Evolutionary conservation across 2,113 vertebrate species (phyloP).

Genomic region (Etheostoma spectabile): DNA sequence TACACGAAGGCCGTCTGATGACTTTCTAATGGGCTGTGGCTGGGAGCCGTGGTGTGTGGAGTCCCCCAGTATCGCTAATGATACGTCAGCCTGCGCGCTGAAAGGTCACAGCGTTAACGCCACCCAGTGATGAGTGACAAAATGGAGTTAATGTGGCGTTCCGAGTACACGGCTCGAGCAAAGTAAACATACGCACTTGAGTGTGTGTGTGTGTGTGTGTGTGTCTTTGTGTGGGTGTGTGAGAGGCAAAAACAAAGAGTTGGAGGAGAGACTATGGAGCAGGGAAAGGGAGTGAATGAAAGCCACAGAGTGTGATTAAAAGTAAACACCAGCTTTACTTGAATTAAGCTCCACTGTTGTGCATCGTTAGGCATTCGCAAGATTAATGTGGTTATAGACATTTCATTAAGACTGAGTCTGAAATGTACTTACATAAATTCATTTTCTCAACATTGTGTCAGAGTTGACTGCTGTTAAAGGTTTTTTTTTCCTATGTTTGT

Average conservation of each 20-base stretch:
- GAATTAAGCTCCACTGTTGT: background rate
- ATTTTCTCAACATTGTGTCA: background rate
- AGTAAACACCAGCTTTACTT: conserved; percentile 42
- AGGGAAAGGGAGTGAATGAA: conserved; percentile 17
- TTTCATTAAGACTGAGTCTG: background rate
- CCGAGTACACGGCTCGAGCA: conserved; percentile 32
- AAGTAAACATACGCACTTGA: conserved; percentile 52
- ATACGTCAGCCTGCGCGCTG: conserved; percentile 47
- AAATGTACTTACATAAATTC: background rate
- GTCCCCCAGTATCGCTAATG: conserved; percentile 33
- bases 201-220: conserved; percentile 29
- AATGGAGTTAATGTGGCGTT: conserved; percentile 69
- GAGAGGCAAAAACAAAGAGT: background rate
- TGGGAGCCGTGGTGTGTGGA: conserved; percentile 18
- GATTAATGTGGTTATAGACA: background rate
- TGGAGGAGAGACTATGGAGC: background rate
- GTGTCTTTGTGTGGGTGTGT: conserved; percentile 1
- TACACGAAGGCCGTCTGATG: conserved; percentile 11
- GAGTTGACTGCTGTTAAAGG: background rate
- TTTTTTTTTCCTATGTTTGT: no score
- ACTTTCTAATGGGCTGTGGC: conserved; percentile 43
- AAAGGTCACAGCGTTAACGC: conserved; percentile 62
- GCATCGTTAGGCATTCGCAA: background rate
- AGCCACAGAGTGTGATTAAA: conserved; percentile 51
- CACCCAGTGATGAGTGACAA: conserved; percentile 58